Percentiles rank a stretch among this genome's conserved stretches.
phyloP scores from a whole-genome alignment of 2,113 vertebrate species.

The Beaufortia kweichowensis region DNA sequence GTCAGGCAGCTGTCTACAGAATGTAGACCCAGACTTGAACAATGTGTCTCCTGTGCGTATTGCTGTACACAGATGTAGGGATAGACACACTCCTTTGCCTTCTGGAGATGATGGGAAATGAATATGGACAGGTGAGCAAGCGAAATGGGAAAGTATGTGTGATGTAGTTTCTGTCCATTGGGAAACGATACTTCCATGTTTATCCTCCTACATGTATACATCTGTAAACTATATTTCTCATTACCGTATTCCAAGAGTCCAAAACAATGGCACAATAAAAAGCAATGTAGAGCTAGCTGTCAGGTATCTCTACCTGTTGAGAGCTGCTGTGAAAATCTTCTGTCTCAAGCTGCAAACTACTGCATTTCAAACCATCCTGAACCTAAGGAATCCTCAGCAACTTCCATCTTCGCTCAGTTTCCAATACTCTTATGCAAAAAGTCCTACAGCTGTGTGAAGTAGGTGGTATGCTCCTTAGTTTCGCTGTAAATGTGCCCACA shows the following conservation, averaged over 20 bases:
- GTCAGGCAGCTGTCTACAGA: constrained; percentile 52
- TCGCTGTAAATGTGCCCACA: constrained; percentile 50
- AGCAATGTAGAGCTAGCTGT: too few relatives aligned
- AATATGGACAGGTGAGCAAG: constrained; percentile 41
- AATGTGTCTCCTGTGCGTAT: constrained; percentile 38
- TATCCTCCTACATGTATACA: neutral
- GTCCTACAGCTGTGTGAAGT: constrained; percentile 44
- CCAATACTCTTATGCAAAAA: constrained; percentile 47
- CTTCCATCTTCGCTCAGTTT: constrained; percentile 56
- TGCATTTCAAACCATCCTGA: neutral
- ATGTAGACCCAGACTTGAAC: constrained; percentile 46
- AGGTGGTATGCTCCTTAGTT: constrained; percentile 57
- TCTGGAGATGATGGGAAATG: neutral
- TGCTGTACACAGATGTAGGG: constrained; percentile 34
- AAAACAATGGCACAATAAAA: too few relatives aligned
- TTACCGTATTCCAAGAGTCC: neutral
- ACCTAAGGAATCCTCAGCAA: constrained; percentile 21
- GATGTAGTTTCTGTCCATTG: neutral
- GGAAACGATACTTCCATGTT: neutral
- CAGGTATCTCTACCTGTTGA: neutral
- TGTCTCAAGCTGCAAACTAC: neutral
- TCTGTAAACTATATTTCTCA: constrained; percentile 9
- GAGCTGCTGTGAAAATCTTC: too few relatives aligned
- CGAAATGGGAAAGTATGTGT: neutral
- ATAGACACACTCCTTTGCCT: neutral